Percentiles rank a stretch among this genome's conserved stretches.
phyloP scores from a whole-genome alignment of 64 coral and sea anemone genomes.

The Montipora foliosa region DNA sequence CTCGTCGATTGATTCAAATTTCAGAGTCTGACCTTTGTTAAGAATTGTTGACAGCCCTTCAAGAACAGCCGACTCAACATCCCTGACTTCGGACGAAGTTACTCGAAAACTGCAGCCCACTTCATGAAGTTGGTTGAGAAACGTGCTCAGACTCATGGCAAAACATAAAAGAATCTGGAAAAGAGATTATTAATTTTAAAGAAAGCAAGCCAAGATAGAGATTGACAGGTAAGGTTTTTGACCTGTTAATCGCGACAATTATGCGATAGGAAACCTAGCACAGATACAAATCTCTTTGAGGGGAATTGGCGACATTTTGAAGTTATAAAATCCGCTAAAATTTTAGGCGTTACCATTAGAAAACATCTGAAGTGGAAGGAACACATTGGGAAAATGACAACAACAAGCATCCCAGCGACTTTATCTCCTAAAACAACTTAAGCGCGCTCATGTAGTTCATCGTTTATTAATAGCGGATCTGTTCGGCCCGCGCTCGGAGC shows the following conservation, averaged over 20 bases:
- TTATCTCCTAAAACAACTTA: too few relatives aligned
- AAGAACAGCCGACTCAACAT: not conserved
- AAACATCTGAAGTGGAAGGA: too few relatives aligned
- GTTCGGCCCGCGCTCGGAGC: too few relatives aligned
- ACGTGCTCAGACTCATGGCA: not conserved
- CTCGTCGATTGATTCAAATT: not conserved
- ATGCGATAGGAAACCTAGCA: too few relatives aligned
- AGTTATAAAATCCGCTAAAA: too few relatives aligned
- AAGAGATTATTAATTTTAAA: not conserved
- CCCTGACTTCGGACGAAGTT: slow-evolving; percentile 8
- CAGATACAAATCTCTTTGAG: too few relatives aligned
- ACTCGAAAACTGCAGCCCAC: not conserved
- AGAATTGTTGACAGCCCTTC: not conserved
- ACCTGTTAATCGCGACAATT: not conserved
- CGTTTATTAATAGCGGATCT: too few relatives aligned
- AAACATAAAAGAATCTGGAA: not conserved
- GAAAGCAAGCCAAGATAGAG: not conserved
- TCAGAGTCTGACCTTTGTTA: not conserved
- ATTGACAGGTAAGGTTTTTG: not conserved
- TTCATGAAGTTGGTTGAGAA: not conserved
- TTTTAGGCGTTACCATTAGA: too few relatives aligned
- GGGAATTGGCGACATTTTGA: too few relatives aligned
- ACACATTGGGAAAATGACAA: too few relatives aligned
- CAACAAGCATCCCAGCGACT: too few relatives aligned
- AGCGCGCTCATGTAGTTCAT: too few relatives aligned